These are phyloP conservation scores for Sus cebifrons DNA, from an alignment of 2,797 vertebrate species.

Conservation along the genomic window DNA sequence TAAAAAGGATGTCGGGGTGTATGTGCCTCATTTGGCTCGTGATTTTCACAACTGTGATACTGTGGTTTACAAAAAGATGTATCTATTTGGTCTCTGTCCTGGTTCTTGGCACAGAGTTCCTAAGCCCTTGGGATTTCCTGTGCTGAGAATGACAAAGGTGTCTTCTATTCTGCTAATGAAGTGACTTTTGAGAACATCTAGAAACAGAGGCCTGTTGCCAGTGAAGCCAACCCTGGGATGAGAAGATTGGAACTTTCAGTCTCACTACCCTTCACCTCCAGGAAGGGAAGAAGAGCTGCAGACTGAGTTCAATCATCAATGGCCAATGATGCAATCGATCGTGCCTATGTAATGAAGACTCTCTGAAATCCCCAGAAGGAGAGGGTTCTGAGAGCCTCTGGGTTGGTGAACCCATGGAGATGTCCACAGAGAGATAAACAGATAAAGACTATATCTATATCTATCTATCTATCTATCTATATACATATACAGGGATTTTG, in stretches of 20 bases:
- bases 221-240: background rate
- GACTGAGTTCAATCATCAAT: background rate
- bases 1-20: background rate
- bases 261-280: too few relatives aligned
- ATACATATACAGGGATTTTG: too few relatives aligned
- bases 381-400: background rate
- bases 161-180: constrained; percentile 1
- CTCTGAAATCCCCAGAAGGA: background rate
- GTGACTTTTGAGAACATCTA: background rate
- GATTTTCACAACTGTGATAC: background rate
- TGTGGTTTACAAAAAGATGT: background rate
- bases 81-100: background rate
- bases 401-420: background rate
- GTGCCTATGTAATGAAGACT: background rate
- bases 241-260: background rate
- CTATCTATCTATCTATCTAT: too few relatives aligned
- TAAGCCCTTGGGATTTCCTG: background rate
- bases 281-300: background rate
- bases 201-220: background rate
- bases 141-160: background rate
- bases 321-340: background rate
- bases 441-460: background rate
- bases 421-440: background rate
- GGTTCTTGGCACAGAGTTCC: background rate
- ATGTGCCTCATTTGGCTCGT: background rate